Evolutionary conservation across 1,140 invertebrate genomes (phyloP), one percentile per base, ranked within the genome.

Genomic region (Aleiodes sp.): DNA sequence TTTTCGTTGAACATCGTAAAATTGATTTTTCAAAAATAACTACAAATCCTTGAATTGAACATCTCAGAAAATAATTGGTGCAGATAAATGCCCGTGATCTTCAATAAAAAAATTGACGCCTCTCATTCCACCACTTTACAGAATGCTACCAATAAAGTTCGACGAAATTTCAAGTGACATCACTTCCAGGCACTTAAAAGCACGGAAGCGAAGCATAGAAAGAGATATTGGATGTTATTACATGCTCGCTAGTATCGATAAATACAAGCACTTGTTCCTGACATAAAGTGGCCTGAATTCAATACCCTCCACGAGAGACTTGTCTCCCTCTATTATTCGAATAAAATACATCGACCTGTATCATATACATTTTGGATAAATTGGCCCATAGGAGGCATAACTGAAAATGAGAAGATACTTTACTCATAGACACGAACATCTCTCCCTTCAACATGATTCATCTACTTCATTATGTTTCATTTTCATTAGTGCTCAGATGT

Each of bases 381-480:
- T 16, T 52, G 26, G 19, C 19, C 12, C n/a, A 16, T 2, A 21
- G 3, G 16, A 52, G 46, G 16, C 19, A 52, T 52, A 52, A 52
- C 19, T 52, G 1, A 21, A 24, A 52, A 52, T 52, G n/a, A n/a
- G n/a, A 52, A 24, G 26, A 21, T 52, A 21, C 46, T 52, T 52
- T 52, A 52, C 46, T 52, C 46, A 52, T 52, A 21, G 21, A 10
- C 46, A 52, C 46, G 46, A 9, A 9, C 9, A 21, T 19, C n/a
- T n/a, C n/a, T 24, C 19, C 21, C 46, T 52, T 21, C 6, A 52
- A 52, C 46, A 52, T 52, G 21, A 52, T 16, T 21, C 46, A 52
- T 52, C 46, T 52, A 8, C 46, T 52, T 52, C 46, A 52, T 52
- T 52, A 52, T 52, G 9, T 52, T 21, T 52, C 46, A 52, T 52